phyloP scores from a whole-genome alignment of 2,797 vertebrate species.

The Staurois parvus region DNA sequence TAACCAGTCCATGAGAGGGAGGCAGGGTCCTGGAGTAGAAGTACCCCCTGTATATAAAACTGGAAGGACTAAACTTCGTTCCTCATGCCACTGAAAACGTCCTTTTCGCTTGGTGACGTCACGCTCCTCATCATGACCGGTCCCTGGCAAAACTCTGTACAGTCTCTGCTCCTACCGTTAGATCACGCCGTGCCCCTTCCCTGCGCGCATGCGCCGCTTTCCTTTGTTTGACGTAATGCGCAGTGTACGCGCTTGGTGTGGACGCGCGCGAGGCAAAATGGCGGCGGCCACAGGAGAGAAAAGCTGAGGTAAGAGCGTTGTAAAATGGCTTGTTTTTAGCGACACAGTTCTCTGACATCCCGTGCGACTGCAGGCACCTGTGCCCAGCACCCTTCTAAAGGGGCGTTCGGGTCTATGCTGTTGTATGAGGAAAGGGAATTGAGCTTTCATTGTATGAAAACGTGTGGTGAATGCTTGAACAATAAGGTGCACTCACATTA shows the following conservation, averaged over 20 bases:
- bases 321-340: background rate
- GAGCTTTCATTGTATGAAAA: background rate
- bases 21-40: no score
- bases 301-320: slow-evolving; percentile 37
- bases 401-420: background rate
- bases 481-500: slow-evolving; percentile 1
- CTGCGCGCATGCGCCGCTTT: background rate
- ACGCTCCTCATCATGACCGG: background rate
- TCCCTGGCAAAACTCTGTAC: background rate
- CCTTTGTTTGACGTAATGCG: slow-evolving; percentile 24
- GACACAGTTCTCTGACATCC: background rate
- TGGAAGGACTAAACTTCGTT: no score
- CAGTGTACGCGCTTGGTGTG: slow-evolving; percentile 9
- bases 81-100: no score
- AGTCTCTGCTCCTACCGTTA: background rate
- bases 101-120: no score
- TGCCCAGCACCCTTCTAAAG: background rate
- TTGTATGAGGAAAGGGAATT: no score
- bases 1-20: no score
- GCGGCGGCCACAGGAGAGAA: slow-evolving; percentile 53
- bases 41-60: no score
- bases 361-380: background rate
- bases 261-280: slow-evolving; percentile 42
- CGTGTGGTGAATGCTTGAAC: slow-evolving; percentile 4
- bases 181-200: background rate